These are phyloP conservation scores for Sebastes trivittatus DNA, from an alignment of 2,797 vertebrate genomes.

Conservation along the genomic window DNA sequence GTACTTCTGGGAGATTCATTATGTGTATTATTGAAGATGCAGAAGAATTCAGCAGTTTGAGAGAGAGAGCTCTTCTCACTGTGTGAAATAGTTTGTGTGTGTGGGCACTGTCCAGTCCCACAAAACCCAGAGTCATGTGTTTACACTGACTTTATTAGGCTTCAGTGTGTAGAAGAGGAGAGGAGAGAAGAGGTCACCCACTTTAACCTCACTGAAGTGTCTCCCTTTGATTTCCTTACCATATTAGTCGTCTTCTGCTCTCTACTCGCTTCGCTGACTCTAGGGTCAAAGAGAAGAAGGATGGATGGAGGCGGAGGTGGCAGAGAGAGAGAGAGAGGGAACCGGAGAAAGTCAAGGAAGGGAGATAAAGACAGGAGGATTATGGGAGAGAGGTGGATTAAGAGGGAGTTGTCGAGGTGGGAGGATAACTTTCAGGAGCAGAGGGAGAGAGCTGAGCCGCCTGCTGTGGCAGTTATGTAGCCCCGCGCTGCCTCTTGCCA, in stretches of 20 bases:
- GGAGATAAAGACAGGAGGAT: conserved; percentile 36
- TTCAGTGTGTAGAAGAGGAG: not conserved
- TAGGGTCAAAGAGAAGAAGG: conserved; percentile 1
- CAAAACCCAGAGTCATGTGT: conserved; percentile 20
- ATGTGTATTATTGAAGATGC: too few species aligned
- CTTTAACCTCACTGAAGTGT: conserved; percentile 47
- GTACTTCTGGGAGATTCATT: too few species aligned
- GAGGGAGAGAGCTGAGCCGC: conserved; percentile 45
- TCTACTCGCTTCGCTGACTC: conserved; percentile 43
- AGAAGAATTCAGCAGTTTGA: not conserved
- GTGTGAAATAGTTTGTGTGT: not conserved
- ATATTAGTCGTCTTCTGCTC: conserved; percentile 68
- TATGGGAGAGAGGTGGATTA: conserved; percentile 44
- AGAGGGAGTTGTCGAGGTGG: conserved; percentile 29
- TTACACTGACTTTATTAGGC: conserved; percentile 50
- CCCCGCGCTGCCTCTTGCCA: conserved; percentile 47
- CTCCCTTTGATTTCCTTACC: conserved; percentile 62
- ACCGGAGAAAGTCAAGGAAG: conserved; percentile 12
- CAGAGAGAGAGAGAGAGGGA: conserved; percentile 9
- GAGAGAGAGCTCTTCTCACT: not conserved
- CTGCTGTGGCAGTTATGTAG: conserved; percentile 65
- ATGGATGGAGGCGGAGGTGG: conserved; percentile 13
- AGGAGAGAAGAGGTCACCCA: conserved; percentile 31
- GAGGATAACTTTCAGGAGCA: conserved; percentile 65
- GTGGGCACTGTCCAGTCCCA: not conserved